Evolutionary conservation across 2,113 vertebrate species (phyloP), one percentile per base, ranked within the genome.

Genomic region (Thryonomys swinderianus): DNA sequence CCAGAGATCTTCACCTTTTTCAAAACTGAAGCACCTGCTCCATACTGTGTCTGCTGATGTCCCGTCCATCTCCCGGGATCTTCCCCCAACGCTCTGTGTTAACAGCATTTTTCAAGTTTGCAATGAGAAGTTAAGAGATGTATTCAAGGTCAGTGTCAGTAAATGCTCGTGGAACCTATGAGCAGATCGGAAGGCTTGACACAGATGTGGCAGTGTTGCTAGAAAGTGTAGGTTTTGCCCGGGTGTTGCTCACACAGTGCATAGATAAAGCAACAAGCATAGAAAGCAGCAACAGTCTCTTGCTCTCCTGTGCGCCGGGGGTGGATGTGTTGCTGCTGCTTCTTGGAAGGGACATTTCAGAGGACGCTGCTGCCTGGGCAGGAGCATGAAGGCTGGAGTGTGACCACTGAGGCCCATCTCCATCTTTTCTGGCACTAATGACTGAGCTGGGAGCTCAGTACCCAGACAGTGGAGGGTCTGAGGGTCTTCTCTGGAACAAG

Each of bases 241-340:
- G 66, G 91, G 48, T 62, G 62, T 79, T 76, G 10, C 64, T 73
- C 69, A 30, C 17, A 67, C 0, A 1, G 61, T 34, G 23, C 55
- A 90, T 9, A 30, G 62, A 51, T 20, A 73, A 23, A 74, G n/a
- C n/a, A n/a, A n/a, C n/a, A n/a, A n/a, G n/a, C n/a, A n/a, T n/a
- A n/a, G 51, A 66, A 69, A 73, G 48, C 1, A 37, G 6, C 27
- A 1, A 3, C 0, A 0, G 66, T n/a, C 0, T n/a, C 55, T 64
- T 64, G 10, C n/a, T n/a, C 0, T 48, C 23, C n/a, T 40, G 61
- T 0, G 2, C 45, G 55, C 13, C 5, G 81, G 27, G 11, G 67
- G 18, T 7, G 79, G 25, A 6, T 80, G 34, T 13, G 4, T 16
- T n/a, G 40, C 42, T 13, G 4, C 12, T n/a, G 40, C 42, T 34